Base-by-base conservation (phyloP, 2,113 vertebrate genomes). In the Tenrec ecaudatus region DNA sequence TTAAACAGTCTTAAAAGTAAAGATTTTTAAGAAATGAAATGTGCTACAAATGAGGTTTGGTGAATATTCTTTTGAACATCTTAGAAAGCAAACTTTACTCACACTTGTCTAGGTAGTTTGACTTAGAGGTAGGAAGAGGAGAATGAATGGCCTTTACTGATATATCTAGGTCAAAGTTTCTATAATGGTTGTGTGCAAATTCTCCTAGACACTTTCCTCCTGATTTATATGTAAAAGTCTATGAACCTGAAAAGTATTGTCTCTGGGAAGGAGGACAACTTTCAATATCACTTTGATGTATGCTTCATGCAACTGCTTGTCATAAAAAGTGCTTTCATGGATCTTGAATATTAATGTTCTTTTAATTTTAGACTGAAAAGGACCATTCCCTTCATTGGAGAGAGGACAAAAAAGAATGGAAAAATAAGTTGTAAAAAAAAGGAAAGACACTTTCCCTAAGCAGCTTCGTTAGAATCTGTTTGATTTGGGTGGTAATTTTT, bases 1-100 rank as follows among this genome's bases (percentile, higher is more conserved):
- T 1, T 62, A 89, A 86, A 73, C 4, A 31, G 79, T 76, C 71
- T 62, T 89, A 80, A 90, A 3, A 43, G n/a, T 14, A 86, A 90
- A 38, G 36, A 94, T 68, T 91, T n/a, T 81, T 88, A 83, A 92
- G 17, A 88, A 77, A 31, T 82, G 10, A 10, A 91, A 86, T 33
- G 69, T 82, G 15, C 14, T 64, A n/a, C 20, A 38, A 31, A 62
- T 84, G 53, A 90, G 71, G n/a, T 4, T 6, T 82, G 3, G 8
- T 79, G 15, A 82, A 87, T 43, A 91, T 31, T n/a, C 22, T 85
- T 43, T 71, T 43, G 85, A 22, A 94, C 6, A 66, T 66, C 4
- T 83, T 71, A 84, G 75, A 43, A 78, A 87, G 82, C 16, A 88
- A 76, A 78, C 73, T 69, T 36, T 58, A 58, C 23, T 77, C 79